Percentiles rank a stretch among this genome's conserved stretches.
These are phyloP conservation scores for Actinemys pallida DNA, from an alignment of 2,113 vertebrate species.

Conservation along the genomic window DNA sequence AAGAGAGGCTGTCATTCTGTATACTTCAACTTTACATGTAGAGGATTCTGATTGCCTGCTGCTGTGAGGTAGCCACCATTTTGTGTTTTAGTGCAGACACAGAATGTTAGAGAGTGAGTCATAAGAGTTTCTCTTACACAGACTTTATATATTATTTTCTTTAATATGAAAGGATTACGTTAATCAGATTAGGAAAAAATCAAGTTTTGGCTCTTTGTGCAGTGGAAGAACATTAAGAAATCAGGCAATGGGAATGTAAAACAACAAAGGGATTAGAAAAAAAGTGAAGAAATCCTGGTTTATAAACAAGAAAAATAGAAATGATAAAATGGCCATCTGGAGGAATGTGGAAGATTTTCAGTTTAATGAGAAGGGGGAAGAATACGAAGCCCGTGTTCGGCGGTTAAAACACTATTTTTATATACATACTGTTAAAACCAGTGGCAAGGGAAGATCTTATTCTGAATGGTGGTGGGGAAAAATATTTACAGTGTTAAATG, in stretches of 20 bases:
- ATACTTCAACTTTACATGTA: background rate
- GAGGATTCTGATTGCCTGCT: background rate
- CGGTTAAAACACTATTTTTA: background rate
- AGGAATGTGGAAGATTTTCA: background rate
- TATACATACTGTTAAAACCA: background rate
- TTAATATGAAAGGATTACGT: background rate
- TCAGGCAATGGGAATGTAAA: background rate
- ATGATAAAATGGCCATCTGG: background rate
- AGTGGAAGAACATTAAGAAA: background rate
- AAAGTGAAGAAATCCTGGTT: background rate
- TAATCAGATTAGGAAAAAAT: background rate
- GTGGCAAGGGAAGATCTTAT: background rate
- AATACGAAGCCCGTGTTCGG: background rate
- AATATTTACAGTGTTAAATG: background rate
- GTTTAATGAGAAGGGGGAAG: background rate
- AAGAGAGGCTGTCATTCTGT: background rate
- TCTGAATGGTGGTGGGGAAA: background rate
- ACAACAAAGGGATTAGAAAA: background rate
- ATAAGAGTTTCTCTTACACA: background rate
- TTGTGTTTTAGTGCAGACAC: background rate
- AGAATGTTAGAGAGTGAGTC: background rate
- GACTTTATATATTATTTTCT: background rate
- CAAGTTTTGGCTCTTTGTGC: background rate
- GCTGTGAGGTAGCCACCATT: background rate
- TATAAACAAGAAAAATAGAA: constrained; percentile 2